phyloP scores from a whole-genome alignment of 2,888 invertebrate species.

The Coelinius sp. region DNA sequence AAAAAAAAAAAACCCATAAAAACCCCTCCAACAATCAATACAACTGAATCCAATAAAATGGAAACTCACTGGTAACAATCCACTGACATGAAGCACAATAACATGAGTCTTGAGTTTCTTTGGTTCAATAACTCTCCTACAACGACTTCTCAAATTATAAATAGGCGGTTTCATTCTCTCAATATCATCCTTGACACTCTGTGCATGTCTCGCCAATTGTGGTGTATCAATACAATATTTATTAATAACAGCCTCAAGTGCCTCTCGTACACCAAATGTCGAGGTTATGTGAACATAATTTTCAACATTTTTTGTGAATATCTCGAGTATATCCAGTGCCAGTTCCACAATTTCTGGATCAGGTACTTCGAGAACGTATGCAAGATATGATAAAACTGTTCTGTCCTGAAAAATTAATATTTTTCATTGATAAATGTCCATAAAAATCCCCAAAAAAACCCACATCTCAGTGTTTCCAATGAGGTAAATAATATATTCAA shows the following conservation, averaged over 20 bases:
- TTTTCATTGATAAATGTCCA: neutral
- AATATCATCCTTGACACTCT: slow-evolving; percentile 64
- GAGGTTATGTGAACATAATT: slow-evolving; percentile 69
- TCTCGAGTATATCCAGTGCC: slow-evolving; percentile 64
- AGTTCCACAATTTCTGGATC: slow-evolving; percentile 62
- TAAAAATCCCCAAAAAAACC: too few species aligned
- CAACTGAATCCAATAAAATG: neutral
- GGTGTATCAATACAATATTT: slow-evolving; percentile 62
- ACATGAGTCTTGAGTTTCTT: slow-evolving; percentile 68
- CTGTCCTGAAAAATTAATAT: slow-evolving; percentile 59
- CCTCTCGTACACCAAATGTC: slow-evolving; percentile 67
- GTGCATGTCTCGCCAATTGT: slow-evolving; percentile 62
- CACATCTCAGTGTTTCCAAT: neutral
- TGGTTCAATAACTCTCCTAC: slow-evolving; percentile 67
- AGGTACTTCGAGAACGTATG: slow-evolving; percentile 65
- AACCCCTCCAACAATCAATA: neutral
- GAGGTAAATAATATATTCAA: neutral
- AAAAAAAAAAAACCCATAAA: neutral
- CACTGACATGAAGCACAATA: slow-evolving; percentile 65
- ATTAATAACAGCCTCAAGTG: slow-evolving; percentile 64
- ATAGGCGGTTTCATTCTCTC: slow-evolving; percentile 69
- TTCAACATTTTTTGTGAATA: slow-evolving; percentile 66
- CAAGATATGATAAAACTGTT: slow-evolving; percentile 67
- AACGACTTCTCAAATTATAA: slow-evolving; percentile 67
- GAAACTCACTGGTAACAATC: slow-evolving; percentile 63